Percentiles rank a stretch among this genome's conserved stretches.
Evolutionary conservation across 2,888 invertebrate species (phyloP).

Genomic region (Plagodis pulveraria): DNA sequence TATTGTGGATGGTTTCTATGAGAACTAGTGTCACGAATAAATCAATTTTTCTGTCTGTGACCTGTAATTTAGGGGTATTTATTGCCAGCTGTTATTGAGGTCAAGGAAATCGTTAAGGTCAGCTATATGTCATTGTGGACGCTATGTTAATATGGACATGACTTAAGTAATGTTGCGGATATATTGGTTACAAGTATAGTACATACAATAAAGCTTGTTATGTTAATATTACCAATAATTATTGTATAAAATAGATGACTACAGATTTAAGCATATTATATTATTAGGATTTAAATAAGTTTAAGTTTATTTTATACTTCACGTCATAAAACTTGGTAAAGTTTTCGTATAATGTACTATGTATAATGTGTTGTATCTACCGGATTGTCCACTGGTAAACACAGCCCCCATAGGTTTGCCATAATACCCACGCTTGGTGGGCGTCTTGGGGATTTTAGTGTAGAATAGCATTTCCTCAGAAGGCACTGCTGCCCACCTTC

Average conservation of each 20-base stretch:
- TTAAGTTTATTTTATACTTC: too few relatives aligned
- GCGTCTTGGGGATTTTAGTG: too few relatives aligned
- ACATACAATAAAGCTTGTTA: neutral
- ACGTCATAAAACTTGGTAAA: too few relatives aligned
- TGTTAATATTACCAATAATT: too few relatives aligned
- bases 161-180: neutral
- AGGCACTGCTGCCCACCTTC: too few relatives aligned
- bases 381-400: neutral
- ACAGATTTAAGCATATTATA: too few relatives aligned
- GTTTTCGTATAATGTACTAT: too few relatives aligned
- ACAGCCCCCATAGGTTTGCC: neutral
- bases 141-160: slow-evolving; percentile 25
- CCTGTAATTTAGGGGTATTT: slow-evolving; percentile 15
- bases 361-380: neutral
- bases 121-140: slow-evolving; percentile 30
- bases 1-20: slow-evolving; percentile 60
- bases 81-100: slow-evolving; percentile 19
- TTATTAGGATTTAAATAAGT: too few relatives aligned
- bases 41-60: slow-evolving; percentile 45
- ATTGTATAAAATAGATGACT: too few relatives aligned
- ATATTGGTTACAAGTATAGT: neutral
- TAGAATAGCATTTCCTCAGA: too few relatives aligned
- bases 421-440: too few relatives aligned
- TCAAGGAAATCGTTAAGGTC: slow-evolving; percentile 37
- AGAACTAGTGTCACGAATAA: slow-evolving; percentile 53